phyloP scores from a whole-genome alignment of 2,888 invertebrate genomes.

The Adelognathus sp. region DNA sequence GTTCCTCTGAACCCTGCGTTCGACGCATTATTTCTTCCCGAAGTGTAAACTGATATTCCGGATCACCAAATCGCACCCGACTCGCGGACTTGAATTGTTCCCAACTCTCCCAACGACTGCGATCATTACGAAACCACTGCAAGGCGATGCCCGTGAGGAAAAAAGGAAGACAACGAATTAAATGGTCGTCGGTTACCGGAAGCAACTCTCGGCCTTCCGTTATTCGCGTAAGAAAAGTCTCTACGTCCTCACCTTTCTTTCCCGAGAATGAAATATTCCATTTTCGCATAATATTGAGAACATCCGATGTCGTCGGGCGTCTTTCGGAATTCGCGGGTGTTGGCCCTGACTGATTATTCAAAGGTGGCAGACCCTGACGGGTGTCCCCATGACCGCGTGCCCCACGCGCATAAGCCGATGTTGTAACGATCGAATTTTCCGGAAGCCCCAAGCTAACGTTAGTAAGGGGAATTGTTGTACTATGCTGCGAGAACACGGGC shows the following conservation, averaged over 20 bases:
- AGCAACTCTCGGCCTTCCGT: not conserved
- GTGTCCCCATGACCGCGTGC: no score
- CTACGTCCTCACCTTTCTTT: not conserved
- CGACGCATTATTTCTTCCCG: slow-evolving; percentile 14
- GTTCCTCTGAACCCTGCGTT: slow-evolving; percentile 4
- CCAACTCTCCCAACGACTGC: not conserved
- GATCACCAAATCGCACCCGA: slow-evolving; percentile 8
- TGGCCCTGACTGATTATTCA: no score
- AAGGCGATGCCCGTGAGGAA: not conserved
- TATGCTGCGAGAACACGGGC: no score
- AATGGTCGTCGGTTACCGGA: not conserved
- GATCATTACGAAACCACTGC: slow-evolving; percentile 25
- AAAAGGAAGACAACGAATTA: not conserved
- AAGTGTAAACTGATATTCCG: slow-evolving; percentile 9
- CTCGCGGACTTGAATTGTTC: not conserved
- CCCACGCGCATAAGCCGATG: no score
- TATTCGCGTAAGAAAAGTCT: not conserved
- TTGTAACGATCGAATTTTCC: no score
- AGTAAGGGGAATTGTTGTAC: no score
- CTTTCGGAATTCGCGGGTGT: no score
- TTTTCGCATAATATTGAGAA: not conserved
- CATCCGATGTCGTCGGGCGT: not conserved
- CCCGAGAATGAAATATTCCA: slow-evolving; percentile 27
- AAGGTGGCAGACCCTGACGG: no score
- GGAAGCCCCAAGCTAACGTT: no score